phyloP scores from a whole-genome alignment of 2,797 vertebrate species.

The Carduelis carduelis region DNA sequence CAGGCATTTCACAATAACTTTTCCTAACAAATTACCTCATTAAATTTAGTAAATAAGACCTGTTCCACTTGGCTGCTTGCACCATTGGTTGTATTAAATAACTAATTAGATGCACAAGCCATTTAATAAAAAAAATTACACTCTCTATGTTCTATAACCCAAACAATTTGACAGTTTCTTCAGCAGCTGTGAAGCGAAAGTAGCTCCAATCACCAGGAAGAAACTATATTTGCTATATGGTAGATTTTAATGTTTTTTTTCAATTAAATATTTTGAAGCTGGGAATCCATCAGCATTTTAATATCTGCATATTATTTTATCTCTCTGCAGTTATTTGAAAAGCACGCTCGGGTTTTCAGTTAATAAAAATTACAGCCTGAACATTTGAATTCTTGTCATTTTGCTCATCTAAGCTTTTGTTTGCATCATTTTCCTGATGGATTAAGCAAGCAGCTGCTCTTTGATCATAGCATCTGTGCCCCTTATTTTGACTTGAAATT shows the following conservation, averaged over 20 bases:
- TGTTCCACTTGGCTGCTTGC: constrained; percentile 22
- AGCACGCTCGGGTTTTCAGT: background rate
- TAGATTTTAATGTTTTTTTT: background rate
- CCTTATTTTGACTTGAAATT: constrained; percentile 9
- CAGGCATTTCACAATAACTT: constrained; percentile 1
- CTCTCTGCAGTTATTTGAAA: background rate
- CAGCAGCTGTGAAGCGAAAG: background rate
- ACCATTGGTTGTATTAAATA: background rate
- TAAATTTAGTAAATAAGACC: constrained; percentile 32
- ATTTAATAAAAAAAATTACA: background rate
- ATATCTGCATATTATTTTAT: background rate
- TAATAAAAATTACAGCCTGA: background rate
- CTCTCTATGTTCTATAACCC: background rate
- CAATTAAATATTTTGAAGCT: background rate
- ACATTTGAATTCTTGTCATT: background rate
- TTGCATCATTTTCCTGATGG: constrained; percentile 21
- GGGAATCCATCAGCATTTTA: background rate
- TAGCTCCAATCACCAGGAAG: background rate
- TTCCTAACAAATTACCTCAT: constrained; percentile 19
- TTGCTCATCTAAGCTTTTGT: background rate
- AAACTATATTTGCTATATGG: background rate
- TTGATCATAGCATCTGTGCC: constrained; percentile 1
- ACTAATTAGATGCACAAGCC: background rate
- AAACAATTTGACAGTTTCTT: background rate
- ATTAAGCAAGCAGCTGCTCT: constrained; percentile 27